These are phyloP conservation scores for Microcebus murinus DNA, from an alignment of 2,113 vertebrate species.

Conservation along the genomic window DNA sequence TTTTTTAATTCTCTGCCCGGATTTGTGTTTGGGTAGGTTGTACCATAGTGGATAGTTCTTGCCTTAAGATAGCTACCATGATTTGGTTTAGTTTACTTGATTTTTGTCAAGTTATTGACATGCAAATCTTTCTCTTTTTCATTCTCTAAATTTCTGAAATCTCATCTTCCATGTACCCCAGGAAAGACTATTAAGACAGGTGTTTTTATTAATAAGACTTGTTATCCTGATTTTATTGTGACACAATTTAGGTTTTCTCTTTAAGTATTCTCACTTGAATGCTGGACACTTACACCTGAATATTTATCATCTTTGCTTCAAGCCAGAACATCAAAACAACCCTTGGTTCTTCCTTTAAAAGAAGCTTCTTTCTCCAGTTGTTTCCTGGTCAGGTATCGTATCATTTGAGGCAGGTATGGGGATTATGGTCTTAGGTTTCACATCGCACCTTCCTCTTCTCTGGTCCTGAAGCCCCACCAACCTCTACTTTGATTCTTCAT, in stretches of 20 bases:
- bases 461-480: neutral
- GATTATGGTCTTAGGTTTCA: neutral
- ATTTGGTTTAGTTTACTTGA: neutral
- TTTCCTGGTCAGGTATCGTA: neutral
- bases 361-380: neutral
- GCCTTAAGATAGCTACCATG: neutral
- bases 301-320: neutral
- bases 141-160: constrained; percentile 23
- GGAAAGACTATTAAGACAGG: neutral
- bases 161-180: neutral
- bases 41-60: neutral
- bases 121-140: neutral
- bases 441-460: neutral
- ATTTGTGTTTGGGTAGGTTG: constrained; percentile 17
- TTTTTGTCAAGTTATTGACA: neutral
- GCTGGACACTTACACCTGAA: neutral
- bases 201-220: neutral
- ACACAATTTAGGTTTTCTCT: neutral
- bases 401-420: neutral
- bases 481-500: neutral
- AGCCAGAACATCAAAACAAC: neutral
- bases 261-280: neutral
- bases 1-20: constrained; percentile 5
- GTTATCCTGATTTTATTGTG: neutral
- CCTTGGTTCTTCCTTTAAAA: neutral